A percentile compares a stretch with the other conserved stretches of the same genome.
Conservation (phyloP, 1,140 invertebrate species). For the Liolophura sinensis region DNA sequence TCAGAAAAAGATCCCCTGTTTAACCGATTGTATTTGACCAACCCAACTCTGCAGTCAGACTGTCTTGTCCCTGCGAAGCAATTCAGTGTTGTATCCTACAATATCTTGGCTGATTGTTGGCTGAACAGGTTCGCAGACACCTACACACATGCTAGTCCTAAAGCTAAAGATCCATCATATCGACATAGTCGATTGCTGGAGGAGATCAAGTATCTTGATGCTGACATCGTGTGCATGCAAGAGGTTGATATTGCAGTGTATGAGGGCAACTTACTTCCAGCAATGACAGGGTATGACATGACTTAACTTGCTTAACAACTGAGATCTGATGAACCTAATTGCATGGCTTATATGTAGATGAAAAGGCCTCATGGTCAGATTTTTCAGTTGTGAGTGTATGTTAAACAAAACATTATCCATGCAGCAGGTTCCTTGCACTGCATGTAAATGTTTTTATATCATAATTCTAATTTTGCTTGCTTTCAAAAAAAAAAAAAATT, state of each 20-base stretch:
- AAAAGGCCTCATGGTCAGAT: too few relatives aligned
- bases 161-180: conserved; percentile 36
- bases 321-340: too few relatives aligned
- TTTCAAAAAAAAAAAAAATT: not conserved
- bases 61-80: conserved; percentile 24
- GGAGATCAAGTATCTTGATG: conserved; percentile 49
- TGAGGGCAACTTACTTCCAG: conserved; percentile 29
- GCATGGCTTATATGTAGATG: too few relatives aligned
- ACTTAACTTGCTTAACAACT: too few relatives aligned
- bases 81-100: conserved; percentile 54
- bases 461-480: not conserved
- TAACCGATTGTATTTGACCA: conserved; percentile 37
- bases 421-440: not conserved
- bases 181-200: conserved; percentile 44
- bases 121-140: conserved; percentile 25
- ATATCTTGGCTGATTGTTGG: conserved; percentile 56
- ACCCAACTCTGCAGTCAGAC: conserved; percentile 23
- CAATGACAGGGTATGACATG: conserved; percentile 39
- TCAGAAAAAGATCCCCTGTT: conserved; percentile 25
- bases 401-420: too few relatives aligned
- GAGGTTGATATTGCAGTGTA: conserved; percentile 51
- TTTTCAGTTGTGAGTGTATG: too few relatives aligned
- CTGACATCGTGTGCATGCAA: conserved; percentile 54
- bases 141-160: conserved; percentile 44
- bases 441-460: not conserved